These are phyloP conservation scores for Phorcus lineatus DNA, from an alignment of 2,888 invertebrate species.

Conservation along the genomic window DNA sequence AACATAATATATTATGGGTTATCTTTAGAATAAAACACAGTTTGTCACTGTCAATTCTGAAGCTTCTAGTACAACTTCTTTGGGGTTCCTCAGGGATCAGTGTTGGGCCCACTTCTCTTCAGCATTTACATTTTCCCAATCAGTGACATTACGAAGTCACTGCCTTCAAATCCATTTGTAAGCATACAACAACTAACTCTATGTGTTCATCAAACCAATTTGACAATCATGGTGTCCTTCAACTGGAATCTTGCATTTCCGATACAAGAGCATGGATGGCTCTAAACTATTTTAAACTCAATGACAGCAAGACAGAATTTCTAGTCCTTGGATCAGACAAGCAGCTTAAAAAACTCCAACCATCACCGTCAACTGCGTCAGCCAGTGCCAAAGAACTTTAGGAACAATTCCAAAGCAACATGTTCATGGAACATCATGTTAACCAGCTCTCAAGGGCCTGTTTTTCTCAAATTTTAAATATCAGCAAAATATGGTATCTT, in stretches of 20 bases:
- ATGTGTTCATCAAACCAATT: background rate
- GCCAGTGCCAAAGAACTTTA: background rate
- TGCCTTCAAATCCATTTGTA: background rate
- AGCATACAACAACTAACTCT: background rate
- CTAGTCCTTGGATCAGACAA: background rate
- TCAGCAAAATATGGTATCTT: too few relatives aligned
- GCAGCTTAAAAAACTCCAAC: background rate
- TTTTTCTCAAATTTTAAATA: too few relatives aligned
- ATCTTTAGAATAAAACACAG: too few relatives aligned
- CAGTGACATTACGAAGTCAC: background rate
- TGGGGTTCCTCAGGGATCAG: background rate
- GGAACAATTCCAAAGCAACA: background rate
- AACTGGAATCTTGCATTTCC: background rate
- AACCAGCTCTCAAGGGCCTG: background rate
- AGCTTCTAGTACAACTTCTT: background rate
- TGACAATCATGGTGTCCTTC: background rate
- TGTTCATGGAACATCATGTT: background rate
- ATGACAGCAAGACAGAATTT: background rate
- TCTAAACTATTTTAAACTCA: background rate
- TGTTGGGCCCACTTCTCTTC: too few relatives aligned
- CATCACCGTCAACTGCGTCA: background rate
- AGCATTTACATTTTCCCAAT: too few relatives aligned
- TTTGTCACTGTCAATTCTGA: background rate
- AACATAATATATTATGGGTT: too few relatives aligned
- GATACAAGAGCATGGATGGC: constrained; percentile 1